Evolutionary conservation across 1,140 invertebrate genomes (phyloP).

Genomic region (Pinna nobilis): DNA sequence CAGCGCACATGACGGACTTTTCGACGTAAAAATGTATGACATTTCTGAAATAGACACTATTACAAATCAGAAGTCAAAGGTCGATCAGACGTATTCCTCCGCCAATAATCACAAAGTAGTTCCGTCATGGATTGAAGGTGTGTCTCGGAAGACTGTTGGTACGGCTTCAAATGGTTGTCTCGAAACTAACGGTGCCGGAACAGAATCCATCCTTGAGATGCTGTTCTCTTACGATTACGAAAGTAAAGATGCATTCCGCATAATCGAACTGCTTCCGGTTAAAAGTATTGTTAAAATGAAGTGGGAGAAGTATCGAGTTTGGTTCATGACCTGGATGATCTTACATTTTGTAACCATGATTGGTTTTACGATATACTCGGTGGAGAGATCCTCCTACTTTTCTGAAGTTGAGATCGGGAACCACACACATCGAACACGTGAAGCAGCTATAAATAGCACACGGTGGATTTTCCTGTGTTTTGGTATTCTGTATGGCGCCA

Average conservation of each 20-base stretch:
- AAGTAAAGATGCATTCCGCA: conserved; percentile 36
- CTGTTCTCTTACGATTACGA: conserved; percentile 35
- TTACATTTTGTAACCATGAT: conserved; percentile 44
- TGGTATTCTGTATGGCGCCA: conserved; percentile 29
- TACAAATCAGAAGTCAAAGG: no score
- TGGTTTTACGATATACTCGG: conserved; percentile 36
- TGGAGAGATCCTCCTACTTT: not conserved
- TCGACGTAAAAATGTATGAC: conserved; percentile 55
- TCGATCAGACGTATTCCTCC: no score
- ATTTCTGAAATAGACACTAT: conserved; percentile 52
- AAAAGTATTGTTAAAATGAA: conserved; percentile 44
- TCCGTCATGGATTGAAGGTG: no score
- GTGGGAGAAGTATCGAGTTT: conserved; percentile 41
- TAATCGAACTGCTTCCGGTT: conserved; percentile 41
- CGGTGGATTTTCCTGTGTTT: conserved; percentile 21
- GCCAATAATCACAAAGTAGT: no score
- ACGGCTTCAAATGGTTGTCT: no score
- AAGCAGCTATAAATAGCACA: not conserved
- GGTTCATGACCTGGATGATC: conserved; percentile 44
- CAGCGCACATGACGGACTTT: conserved; percentile 50
- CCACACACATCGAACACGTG: not conserved
- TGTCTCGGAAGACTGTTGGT: no score
- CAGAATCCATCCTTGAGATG: conserved; percentile 46
- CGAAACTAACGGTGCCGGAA: no score
- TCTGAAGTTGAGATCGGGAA: not conserved